These are phyloP conservation scores for Lithophane semibrunnea DNA, from an alignment of 2,888 invertebrate species.

Conservation along the genomic window DNA sequence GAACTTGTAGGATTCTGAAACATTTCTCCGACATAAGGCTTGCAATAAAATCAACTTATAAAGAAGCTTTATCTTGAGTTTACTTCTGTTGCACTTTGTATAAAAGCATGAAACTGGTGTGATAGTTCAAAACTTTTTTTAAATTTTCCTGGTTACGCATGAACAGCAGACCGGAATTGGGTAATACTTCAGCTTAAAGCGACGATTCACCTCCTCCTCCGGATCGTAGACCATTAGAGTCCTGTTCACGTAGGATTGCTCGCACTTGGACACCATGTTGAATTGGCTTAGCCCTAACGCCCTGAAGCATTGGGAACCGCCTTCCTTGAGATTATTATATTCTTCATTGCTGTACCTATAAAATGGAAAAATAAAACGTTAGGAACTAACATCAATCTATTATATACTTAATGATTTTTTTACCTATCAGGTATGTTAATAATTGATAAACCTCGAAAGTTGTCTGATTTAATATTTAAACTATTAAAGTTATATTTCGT, in stretches of 20 bases:
- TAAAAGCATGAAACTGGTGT: background rate
- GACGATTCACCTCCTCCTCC: no score
- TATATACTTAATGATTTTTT: background rate
- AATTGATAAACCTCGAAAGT: background rate
- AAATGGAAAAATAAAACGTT: conserved; percentile 2
- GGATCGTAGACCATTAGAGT: conserved; percentile 34
- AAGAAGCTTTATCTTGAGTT: background rate
- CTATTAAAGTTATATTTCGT: background rate
- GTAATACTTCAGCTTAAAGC: conserved; percentile 17
- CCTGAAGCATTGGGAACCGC: conserved; percentile 30
- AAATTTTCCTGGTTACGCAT: conserved; percentile 3
- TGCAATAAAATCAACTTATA: background rate
- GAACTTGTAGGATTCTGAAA: background rate
- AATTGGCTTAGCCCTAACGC: background rate
- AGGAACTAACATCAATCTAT: background rate
- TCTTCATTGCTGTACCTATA: background rate
- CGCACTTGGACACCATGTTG: conserved; percentile 3
- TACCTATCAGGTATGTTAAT: background rate
- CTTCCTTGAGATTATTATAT: background rate
- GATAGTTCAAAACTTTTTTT: background rate
- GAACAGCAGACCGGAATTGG: conserved; percentile 42
- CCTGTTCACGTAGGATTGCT: conserved; percentile 5
- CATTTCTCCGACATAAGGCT: no score
- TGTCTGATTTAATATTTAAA: background rate
- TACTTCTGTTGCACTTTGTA: no score